These are phyloP conservation scores for Acinonyx jubatus DNA, from an alignment of 2,113 vertebrate species.

Conservation along the genomic window DNA sequence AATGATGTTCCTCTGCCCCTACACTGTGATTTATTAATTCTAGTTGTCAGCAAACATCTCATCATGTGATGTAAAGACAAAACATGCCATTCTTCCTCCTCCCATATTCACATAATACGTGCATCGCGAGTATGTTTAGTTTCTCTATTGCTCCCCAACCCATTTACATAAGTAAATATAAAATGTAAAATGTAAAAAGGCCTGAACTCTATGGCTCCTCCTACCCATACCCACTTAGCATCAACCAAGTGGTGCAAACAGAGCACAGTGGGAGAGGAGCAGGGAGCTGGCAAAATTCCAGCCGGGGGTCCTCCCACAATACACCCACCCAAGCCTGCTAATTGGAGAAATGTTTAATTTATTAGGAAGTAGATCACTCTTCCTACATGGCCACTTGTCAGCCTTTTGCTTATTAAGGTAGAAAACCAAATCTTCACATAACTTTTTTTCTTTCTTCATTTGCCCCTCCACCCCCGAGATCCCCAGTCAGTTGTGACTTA, in stretches of 20 bases:
- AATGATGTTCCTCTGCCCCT: not conserved
- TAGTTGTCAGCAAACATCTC: not conserved
- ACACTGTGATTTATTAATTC: not conserved
- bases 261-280: not conserved
- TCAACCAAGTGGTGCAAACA: not conserved
- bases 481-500: not conserved
- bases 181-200: too few relatives aligned
- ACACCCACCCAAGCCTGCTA: not conserved
- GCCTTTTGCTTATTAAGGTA: conserved; percentile 16
- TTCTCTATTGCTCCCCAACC: not conserved
- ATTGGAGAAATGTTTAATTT: not conserved
- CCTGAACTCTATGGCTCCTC: not conserved
- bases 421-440: not conserved
- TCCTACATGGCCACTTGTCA: not conserved
- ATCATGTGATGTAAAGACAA: not conserved
- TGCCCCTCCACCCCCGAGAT: not conserved
- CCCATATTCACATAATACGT: not conserved
- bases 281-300: not conserved
- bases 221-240: not conserved
- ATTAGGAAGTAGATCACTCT: not conserved
- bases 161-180: not conserved
- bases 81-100: not conserved
- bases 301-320: too few relatives aligned
- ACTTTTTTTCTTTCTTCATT: not conserved
- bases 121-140: not conserved